Base-by-base conservation (phyloP, 2,888 invertebrate species). In the Trissoscelio sp. region DNA sequence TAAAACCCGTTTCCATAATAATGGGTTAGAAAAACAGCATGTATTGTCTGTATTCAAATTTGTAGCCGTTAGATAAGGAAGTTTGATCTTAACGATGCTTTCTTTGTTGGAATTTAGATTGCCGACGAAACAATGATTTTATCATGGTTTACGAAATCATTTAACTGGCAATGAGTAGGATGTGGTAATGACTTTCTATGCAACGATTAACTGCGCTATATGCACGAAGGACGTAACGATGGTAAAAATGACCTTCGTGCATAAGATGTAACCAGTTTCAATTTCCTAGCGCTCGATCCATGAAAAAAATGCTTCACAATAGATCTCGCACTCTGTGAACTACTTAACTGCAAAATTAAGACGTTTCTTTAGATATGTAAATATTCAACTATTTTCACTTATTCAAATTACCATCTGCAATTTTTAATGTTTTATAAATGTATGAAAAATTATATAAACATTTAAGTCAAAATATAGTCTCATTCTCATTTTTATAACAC, bases 161-260 rank as follows among this genome's bases (percentile, higher is more conserved):
- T 72, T 62, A 57, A 57, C 67, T 48, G 74, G 79, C 82, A 66
- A 75, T 79, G 82, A 82, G 79, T 79, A 53, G 83, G 83, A 83
- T 82, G 84, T 83, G 85, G 84, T 85, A 87, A 87, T 86, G 85
- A 87, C 87, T 87, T 86, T 87, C 85, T 82, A 84, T 83, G 83
- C 77, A 79, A 55, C 69, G 79, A 81, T 83, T 75, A 74, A 31
- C 48, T 55, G 62, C 70, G 80, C 39, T 77, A 14, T 34, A 69
- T 48, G 66, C 60, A 55, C 70, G 77, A 83, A 83, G 81, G 81
- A 83, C 81, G 60, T 42, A 37, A 58, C 60, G 66, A 60, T 73
- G 70, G 73, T 34, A 75, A 79, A 69, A 73, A 80, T 79, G 74
- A 70, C 80, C 83, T 83, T 80, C 83, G 72, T 12, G 51, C 22